These are phyloP conservation scores for Charanyca ferruginea DNA, from an alignment of 2,888 invertebrate species.

Conservation along the genomic window DNA sequence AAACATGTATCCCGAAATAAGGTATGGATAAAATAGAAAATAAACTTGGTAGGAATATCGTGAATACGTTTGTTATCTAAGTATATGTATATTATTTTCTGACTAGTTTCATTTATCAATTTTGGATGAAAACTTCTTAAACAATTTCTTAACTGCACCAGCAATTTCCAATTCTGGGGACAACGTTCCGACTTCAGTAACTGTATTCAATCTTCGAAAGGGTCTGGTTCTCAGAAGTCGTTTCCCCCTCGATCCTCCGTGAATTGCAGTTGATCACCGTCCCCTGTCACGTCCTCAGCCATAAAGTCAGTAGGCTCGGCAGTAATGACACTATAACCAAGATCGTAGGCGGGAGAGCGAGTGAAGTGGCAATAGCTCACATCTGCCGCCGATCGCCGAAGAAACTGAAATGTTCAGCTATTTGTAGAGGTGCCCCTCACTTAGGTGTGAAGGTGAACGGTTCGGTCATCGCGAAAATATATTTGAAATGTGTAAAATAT, in stretches of 20 bases:
- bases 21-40: not conserved
- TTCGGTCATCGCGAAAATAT: slow-evolving; percentile 13
- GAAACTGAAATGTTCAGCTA: slow-evolving; percentile 15
- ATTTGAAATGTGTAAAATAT: slow-evolving; percentile 16
- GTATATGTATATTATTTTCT: not conserved
- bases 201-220: slow-evolving; percentile 38
- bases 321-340: slow-evolving; percentile 48
- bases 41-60: not conserved
- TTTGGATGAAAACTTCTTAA: not conserved
- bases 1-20: too few species aligned
- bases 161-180: slow-evolving; percentile 7
- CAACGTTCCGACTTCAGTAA: slow-evolving; percentile 22
- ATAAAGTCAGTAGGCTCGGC: slow-evolving; percentile 46
- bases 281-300: slow-evolving; percentile 38
- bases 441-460: slow-evolving; percentile 21
- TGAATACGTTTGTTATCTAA: not conserved
- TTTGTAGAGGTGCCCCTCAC: slow-evolving; percentile 19
- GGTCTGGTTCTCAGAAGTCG: slow-evolving; percentile 41
- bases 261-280: slow-evolving; percentile 53
- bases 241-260: slow-evolving; percentile 21
- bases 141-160: slow-evolving; percentile 7
- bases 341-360: slow-evolving; percentile 38
- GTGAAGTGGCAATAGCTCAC: slow-evolving; percentile 49
- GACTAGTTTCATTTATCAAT: not conserved
- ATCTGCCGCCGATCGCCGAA: slow-evolving; percentile 39